Base-by-base conservation (phyloP, 2,888 invertebrate genomes). In the Clunio marinus region DNA sequence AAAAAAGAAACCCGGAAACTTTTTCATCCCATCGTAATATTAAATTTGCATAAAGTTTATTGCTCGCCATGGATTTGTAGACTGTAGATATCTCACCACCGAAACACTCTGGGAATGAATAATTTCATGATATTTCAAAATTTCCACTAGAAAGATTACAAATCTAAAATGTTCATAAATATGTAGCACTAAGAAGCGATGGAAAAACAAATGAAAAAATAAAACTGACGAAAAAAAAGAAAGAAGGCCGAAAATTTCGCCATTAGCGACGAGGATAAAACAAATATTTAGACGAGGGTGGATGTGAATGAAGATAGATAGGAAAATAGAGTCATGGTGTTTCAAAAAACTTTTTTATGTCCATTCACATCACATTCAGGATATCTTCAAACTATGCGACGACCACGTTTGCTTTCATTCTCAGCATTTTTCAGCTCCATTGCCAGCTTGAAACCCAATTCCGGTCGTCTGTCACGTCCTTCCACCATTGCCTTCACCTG, bases 401-500 rank as follows among this genome's bases (percentile, higher is more conserved):
- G 35, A 41, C 68, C 41, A 22, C 37, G 68, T 41, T 68, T 68
- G 27, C 25, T 68, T 35, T 58, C 58, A 35, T 72, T 65, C 22
- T 84, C 82, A 0, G 84, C 84, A 74, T 81, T 82, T 74, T 88
- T 88, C 0, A 92, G 82, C 75, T 92, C 93, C 82, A 92, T 84
- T 37, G 94, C 94, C 17, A 93, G 82, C 75, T 93, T 93, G 77
- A 92, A 90, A 22, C 94, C 95, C 2, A 95, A 81, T 75, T 93
- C 93, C 0, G 93, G 91, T 69, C 92, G 84, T 15, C 95, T 82
- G 79, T 95, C 94, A 69, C 88, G 83, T 0, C 93, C 94, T 74
- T 89, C 89, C 2, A 93, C 91, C 92, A 96, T 92, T 0, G 88
- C 85, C 74, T 87, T 83, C 0, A 95, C 90, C 86, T 92, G 80